Evolutionary conservation across 1,140 invertebrate genomes (phyloP).

Genomic region (Zaprionus gabonicus): DNA sequence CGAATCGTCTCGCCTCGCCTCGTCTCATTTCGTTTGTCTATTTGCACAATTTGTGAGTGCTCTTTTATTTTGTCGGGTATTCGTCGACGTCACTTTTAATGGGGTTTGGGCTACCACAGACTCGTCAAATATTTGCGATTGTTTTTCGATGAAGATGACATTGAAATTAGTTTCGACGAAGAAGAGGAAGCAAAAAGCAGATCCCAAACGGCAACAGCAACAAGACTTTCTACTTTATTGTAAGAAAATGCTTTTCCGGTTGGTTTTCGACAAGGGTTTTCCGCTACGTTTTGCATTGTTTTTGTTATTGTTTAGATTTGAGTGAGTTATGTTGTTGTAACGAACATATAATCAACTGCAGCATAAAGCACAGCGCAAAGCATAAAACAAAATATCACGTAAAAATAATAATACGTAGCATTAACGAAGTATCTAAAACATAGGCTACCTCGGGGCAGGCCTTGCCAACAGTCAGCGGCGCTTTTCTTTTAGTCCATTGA

Average conservation of each 20-base stretch:
- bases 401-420: constrained; percentile 46
- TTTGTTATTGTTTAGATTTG: constrained; percentile 39
- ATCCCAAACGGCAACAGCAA: not conserved
- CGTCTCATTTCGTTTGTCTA: constrained; percentile 14
- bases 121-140: constrained; percentile 56
- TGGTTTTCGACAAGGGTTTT: constrained; percentile 59
- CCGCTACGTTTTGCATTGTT: constrained; percentile 35
- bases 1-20: not conserved
- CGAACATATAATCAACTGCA: constrained; percentile 17
- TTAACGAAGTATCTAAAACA: constrained; percentile 14
- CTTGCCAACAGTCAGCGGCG: constrained; percentile 1
- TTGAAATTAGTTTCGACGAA: constrained; percentile 44
- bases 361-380: constrained; percentile 36
- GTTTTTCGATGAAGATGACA: constrained; percentile 52
- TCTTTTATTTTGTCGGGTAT: constrained; percentile 40
- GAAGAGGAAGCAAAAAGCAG: not conserved
- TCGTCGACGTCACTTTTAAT: constrained; percentile 55
- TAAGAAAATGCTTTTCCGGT: constrained; percentile 32
- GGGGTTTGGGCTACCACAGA: constrained; percentile 42
- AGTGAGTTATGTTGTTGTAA: constrained; percentile 5
- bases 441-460: not conserved
- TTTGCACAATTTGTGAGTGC: constrained; percentile 33
- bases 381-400: constrained; percentile 42
- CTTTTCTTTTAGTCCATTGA: constrained; percentile 3
- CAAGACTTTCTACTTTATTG: constrained; percentile 3